These are phyloP conservation scores for Campoplex capitator DNA, from an alignment of 2,888 invertebrate species.

Conservation along the genomic window DNA sequence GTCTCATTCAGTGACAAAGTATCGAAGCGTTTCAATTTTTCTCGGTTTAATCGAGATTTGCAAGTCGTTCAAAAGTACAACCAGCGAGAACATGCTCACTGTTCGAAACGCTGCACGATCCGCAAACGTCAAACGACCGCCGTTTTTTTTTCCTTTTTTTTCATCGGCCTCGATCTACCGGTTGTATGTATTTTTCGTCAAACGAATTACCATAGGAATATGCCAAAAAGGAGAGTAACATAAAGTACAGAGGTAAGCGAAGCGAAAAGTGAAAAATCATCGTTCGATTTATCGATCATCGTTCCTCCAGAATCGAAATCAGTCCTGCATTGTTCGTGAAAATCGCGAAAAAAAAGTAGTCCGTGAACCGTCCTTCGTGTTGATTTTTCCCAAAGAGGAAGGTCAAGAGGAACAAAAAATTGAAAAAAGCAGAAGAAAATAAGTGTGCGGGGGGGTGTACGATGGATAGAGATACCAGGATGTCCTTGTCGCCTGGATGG, in stretches of 20 bases:
- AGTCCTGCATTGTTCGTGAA: neutral
- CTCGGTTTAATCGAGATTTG: constrained; percentile 71
- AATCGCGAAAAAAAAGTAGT: constrained; percentile 11
- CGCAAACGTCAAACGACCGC: neutral
- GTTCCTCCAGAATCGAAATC: constrained; percentile 13
- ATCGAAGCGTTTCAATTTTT: constrained; percentile 67
- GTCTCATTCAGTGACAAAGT: constrained; percentile 72
- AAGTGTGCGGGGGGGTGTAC: neutral
- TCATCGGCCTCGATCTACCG: neutral
- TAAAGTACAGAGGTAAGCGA: neutral
- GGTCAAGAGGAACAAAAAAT: neutral
- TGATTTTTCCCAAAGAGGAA: neutral
- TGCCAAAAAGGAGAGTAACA: neutral
- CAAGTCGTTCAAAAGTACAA: constrained; percentile 68
- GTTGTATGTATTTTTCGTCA: constrained; percentile 9
- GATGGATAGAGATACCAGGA: constrained; percentile 23
- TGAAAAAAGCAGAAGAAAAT: neutral
- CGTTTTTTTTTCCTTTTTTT: neutral
- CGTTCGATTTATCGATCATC: neutral
- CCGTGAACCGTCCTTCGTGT: neutral
- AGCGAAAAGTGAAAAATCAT: constrained; percentile 5
- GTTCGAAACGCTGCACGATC: constrained; percentile 1
- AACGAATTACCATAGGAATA: constrained; percentile 33
- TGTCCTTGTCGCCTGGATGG: neutral
- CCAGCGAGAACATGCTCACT: constrained; percentile 16